Evolutionary conservation across 1,140 invertebrate species (phyloP).

Genomic region (Andrena cerasifolii): DNA sequence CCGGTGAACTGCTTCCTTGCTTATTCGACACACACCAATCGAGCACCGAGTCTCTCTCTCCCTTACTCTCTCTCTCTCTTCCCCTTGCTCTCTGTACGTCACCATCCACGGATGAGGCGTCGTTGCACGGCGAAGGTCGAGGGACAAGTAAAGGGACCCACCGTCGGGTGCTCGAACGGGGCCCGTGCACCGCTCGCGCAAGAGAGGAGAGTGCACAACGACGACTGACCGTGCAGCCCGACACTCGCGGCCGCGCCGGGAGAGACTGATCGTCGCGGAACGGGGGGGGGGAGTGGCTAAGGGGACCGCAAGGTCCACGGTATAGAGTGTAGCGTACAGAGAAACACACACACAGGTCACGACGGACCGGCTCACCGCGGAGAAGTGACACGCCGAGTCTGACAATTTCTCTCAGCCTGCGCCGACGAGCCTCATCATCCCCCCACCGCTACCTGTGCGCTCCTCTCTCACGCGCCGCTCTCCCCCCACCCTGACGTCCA

Average conservation of each 20-base stretch:
- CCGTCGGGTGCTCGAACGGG: not conserved
- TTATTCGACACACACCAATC: too few relatives aligned
- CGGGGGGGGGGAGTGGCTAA: not conserved
- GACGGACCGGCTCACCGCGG: slow-evolving; percentile 55
- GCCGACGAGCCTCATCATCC: slow-evolving; percentile 66
- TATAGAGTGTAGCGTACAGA: slow-evolving; percentile 9
- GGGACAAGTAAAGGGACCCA: not conserved
- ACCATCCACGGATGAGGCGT: slow-evolving; percentile 1
- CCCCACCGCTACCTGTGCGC: slow-evolving; percentile 39
- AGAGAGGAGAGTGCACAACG: not conserved
- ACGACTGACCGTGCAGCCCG: not conserved
- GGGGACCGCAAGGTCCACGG: too few relatives aligned
- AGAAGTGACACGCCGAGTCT: slow-evolving; percentile 67
- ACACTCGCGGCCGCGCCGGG: slow-evolving; percentile 11
- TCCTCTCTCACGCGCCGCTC: slow-evolving; percentile 10
- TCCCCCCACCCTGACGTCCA: not conserved
- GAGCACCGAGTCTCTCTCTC: not conserved
- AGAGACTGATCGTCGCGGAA: slow-evolving; percentile 16
- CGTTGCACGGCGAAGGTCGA: slow-evolving; percentile 1
- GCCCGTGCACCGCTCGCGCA: not conserved
- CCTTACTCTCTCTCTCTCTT: not conserved
- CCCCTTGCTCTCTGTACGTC: slow-evolving; percentile 14
- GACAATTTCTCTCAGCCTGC: slow-evolving; percentile 74
- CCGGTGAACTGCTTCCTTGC: too few relatives aligned
- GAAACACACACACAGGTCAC: slow-evolving; percentile 40